Base-by-base conservation (phyloP, 2,797 vertebrate genomes). In the Falco novaeseelandiae region DNA sequence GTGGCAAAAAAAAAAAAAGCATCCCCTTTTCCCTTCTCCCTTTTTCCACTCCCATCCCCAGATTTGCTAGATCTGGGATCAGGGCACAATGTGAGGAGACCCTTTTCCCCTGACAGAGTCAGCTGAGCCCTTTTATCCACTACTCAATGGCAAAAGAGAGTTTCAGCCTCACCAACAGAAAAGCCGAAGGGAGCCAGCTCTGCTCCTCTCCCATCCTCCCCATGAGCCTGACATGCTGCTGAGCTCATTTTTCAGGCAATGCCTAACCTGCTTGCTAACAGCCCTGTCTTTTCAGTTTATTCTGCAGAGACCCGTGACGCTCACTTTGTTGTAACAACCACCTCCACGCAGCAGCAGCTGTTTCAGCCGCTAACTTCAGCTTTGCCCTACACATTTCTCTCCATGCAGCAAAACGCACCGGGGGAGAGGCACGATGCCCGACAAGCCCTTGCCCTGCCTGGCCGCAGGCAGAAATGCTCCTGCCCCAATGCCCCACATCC, bases 361-460 rank as follows among this genome's bases (percentile, higher is more conserved):
- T 15, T 81, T 88, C 2, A 0, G 73, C 62, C 73, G 10, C 74
- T 6, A 36, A 1, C 71, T 69, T 52, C 49, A 42, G 38, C 40
- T 81, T 67, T 76, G 49, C 51, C 8, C 2, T 19, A 5, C 12
- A 19, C 3, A 40, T 52, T 13, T 29, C n/a, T n/a, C 73, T 59
- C 72, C 14, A 0, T 2, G 3, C 52, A 57, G n/a, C 13, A 18
- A 66, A 83, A 49, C 0, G 0, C 1, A n/a, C 27, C 0, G 0
- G 42, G 27, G 17, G 65, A 40, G 49, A 87, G 18, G 30, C 4
- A 4, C 0, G 1, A 17, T 10, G 14, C 22, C 30, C 23, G 19
- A 44, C 16, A 30, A 49, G 12, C 2, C 22, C n/a, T 55, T 38
- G 44, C 42, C 69, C 3, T 9, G 40, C 42, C 26, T 27, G 51